Evolutionary conservation across 2,797 vertebrate genomes (phyloP), one percentile per base, ranked within the genome.

Genomic region (Tarsius wallacei): DNA sequence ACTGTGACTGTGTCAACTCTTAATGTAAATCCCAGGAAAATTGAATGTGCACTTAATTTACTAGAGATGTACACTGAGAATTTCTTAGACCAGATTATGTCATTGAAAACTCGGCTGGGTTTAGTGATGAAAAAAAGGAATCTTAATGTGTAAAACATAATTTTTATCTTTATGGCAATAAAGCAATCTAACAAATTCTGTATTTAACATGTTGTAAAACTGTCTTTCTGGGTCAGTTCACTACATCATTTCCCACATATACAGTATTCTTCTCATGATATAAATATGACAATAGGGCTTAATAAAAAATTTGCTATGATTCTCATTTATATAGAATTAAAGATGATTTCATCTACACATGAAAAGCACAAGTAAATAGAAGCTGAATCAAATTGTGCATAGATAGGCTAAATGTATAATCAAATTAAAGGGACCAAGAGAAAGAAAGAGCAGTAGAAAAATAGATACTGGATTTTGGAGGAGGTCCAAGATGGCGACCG

Each of bases 1-100:
- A 88, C 42, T 84, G 55, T 89, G 88, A 97, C 31, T 87, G 7
- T 28, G 90, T 97, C 64, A 90, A 26, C 24, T 22, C 13, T 96
- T 96, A 64, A 71, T 85, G 53, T 64, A 96, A 64, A 19, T 92
- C 61, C 85, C 26, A 53, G 73, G 47, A 85, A 96, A 94, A 7
- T 24, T 66, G 12, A 91, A 95, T 66, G 61, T 76, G 11, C 19
- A 26, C 82, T 86, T 94, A 70, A n/a, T 85, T 36, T 73, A 89
- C 36, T 26, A 57, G 16, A 96, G 49, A 94, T 8, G 42, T 83
- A 22, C 16, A 87, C 0, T 53, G 80, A 71, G n/a, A 93, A 87
- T 51, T 87, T 71, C 33, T 91, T 47, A 93, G 33, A 91, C 71
- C 31, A 59, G 22, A 66, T 57, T 59, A 66, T 51, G 71, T 70